Evolutionary conservation across 2,888 invertebrate species (phyloP), one percentile per base, ranked within the genome.

Genomic region (Seira ritae): DNA sequence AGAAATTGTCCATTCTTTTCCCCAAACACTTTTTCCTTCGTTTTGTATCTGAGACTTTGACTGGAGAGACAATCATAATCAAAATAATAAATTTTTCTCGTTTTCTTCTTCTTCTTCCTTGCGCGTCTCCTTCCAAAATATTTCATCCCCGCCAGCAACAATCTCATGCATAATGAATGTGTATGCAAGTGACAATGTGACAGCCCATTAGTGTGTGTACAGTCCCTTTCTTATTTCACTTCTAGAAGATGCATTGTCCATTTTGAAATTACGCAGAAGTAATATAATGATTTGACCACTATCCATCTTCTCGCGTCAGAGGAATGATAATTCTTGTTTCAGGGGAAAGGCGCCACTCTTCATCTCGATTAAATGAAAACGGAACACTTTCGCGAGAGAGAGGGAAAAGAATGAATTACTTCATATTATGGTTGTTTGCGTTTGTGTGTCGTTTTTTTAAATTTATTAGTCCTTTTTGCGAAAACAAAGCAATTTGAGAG

Each of bases 81-180:
- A 31, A 31, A 65, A 42, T 60, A 74, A 80, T 75, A 75, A 80
- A 75, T 80, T 80, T 80, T 80, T 50, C 50, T 3, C 3, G 50
- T 12, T 50, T 50, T 50, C 50, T n/a, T 50, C 50, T 3, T 2
- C 6, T 12, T 50, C 12, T 50, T 15, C 3, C 55, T 24, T 23
- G 20, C 19, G 23, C 22, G 24, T 3, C 50, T 24, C 42, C 22
- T 62, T 65, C 42, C 46, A 31, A 37, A 69, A 69, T 6, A 24
- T 6, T 6, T 72, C 65, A 15, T 24, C 50, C 68, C 50, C 15
- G 50, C 12, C 15, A n/a, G 50, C 15, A 50, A 50, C 2, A n/a
- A n/a, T 12, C 50, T n/a, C 73, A 77, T 77, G 69, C 67, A 83
- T 73, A 78, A 83, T 77, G 69, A 22, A 79, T 79, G 70, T 37